Percentiles rank a stretch among this genome's conserved stretches.
Evolutionary conservation across 2,113 vertebrate species (phyloP).

Genomic region (Origma solitaria): DNA sequence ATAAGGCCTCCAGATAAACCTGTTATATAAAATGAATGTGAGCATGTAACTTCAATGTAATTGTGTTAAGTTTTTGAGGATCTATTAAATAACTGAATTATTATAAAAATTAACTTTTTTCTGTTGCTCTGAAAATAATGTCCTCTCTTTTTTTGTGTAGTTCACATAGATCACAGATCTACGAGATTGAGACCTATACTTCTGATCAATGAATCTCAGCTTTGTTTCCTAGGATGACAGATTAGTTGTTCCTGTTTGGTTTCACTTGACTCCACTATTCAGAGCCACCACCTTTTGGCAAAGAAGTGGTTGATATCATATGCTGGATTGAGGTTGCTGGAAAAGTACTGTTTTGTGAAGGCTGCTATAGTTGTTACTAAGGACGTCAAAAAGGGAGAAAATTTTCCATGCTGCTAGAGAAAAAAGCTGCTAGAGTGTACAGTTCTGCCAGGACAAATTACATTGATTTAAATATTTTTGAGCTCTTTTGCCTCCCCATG

Average conservation of each 20-base stretch:
- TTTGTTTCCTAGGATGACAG: neutral
- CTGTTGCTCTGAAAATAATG: neutral
- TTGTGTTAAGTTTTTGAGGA: neutral
- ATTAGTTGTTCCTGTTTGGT: neutral
- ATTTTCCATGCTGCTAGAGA: neutral
- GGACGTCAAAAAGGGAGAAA: neutral
- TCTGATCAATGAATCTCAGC: neutral
- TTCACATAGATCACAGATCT: neutral
- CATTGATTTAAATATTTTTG: neutral
- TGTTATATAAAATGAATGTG: neutral
- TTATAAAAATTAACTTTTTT: neutral
- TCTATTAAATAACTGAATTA: neutral
- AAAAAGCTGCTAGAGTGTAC: neutral
- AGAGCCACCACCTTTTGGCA: neutral
- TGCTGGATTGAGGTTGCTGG: neutral
- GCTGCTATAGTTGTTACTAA: neutral
- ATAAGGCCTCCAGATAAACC: neutral
- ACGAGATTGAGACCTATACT: neutral
- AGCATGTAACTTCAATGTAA: neutral
- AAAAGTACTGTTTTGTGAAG: neutral
- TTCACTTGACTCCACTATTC: neutral
- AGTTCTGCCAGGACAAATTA: neutral
- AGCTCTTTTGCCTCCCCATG: accelerated
- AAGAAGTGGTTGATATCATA: neutral
- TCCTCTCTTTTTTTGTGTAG: neutral